Evolutionary conservation across 2,797 vertebrate genomes (phyloP), one percentile per base, ranked within the genome.

Genomic region (Melanotaenia nigrans): DNA sequence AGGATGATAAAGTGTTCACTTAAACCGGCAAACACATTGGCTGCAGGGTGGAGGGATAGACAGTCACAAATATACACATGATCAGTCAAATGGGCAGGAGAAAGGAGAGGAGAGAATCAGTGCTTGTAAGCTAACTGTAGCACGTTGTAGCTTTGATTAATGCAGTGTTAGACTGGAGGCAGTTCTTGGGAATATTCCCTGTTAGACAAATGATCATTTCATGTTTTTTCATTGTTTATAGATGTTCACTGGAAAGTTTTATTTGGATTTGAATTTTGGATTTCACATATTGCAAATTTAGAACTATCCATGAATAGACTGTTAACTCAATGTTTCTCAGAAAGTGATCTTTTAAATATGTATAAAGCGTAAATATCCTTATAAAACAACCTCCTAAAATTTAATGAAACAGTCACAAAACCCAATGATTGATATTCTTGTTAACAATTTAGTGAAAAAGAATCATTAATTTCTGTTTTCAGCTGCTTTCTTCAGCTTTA

Each of bases 1-100:
- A 86, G 67, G 74, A 87, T 87, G 87, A 91, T 88, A 59, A 84
- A 92, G 84, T 78, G 83, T 68, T 80, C 76, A 73, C 38, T 78
- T 75, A 83, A 85, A 83, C 32, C 32, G 62, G 75, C 76, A 71
- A 82, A 85, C 66, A 67, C 28, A 18, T 61, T 85, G 73, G 33
- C 63, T 53, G 79, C 65, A 35, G 65, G 71, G 71, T 72, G 77
- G 62, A 40, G 28, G 64, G 68, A 83, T 60, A 38, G 67, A 54
- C 65, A 65, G 68, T 57, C 80, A 66, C 42, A 33, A 75, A 55
- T 38, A 53, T 61, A 51, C 78, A 79, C 82, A 68, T 55, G 76
- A 78, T 81, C 64, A 75, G 73, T 85, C 77, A 66, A 58, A 87
- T 45, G 61, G 68, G 74, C 35, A 35, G 67, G 68, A 65, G 69